A percentile compares a stretch with the other conserved stretches of the same genome.
Evolutionary conservation across 2,113 vertebrate genomes (phyloP).

Genomic region (Cyprinus carpio): DNA sequence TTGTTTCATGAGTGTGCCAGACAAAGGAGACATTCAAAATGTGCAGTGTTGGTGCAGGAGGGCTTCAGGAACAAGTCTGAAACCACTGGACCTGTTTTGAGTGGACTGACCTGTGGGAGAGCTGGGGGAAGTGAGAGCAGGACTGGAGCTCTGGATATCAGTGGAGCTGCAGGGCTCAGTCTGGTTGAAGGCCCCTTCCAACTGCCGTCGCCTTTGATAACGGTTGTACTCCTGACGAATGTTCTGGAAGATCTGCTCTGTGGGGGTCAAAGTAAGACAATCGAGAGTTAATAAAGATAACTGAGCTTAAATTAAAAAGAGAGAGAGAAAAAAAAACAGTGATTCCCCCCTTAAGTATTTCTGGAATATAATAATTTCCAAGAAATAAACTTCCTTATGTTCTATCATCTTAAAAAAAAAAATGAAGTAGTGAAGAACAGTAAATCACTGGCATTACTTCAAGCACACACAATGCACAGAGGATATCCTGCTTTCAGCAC

Average conservation of each 20-base stretch:
- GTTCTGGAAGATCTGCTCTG: constrained; percentile 94
- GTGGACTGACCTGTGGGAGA: constrained; percentile 83
- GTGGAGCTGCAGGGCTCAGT: constrained; percentile 79
- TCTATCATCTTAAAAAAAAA: background rate
- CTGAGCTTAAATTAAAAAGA: background rate
- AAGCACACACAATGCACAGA: background rate
- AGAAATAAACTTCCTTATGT: background rate
- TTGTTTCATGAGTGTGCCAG: background rate
- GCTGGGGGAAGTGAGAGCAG: constrained; percentile 79
- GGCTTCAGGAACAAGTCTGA: background rate
- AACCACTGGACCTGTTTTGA: background rate
- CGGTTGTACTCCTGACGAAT: constrained; percentile 91
- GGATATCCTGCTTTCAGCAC: constrained; percentile 26
- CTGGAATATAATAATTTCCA: background rate
- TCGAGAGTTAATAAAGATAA: background rate
- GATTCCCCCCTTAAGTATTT: background rate
- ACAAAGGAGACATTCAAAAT: background rate
- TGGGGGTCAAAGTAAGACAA: constrained; percentile 35
- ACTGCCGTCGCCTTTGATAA: constrained; percentile 87
- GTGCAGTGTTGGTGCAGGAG: background rate
- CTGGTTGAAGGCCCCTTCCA: constrained; percentile 88
- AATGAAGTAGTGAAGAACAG: background rate
- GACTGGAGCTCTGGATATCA: constrained; percentile 78
- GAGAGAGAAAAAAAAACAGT: too few relatives aligned
- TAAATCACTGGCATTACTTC: background rate